phyloP scores from a whole-genome alignment of 1,140 invertebrate genomes.

The Caenorhabditis briggsae region DNA sequence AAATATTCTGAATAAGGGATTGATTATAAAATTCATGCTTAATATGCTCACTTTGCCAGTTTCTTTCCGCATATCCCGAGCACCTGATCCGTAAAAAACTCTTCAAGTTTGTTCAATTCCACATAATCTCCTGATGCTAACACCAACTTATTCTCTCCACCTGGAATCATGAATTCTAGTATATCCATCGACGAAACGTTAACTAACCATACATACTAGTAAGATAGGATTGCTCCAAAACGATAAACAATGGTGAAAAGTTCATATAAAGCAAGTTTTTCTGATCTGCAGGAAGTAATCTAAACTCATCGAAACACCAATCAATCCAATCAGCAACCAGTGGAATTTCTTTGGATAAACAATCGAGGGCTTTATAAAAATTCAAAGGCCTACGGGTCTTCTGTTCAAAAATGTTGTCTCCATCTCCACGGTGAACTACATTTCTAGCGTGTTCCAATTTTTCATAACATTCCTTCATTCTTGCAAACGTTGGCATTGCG shows the following conservation, averaged over 20 bases:
- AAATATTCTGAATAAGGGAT: not conserved
- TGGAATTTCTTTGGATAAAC: not conserved
- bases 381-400: not conserved
- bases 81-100: not conserved
- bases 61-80: conserved; percentile 5
- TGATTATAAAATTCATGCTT: not conserved
- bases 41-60: not conserved
- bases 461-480: conserved; percentile 8
- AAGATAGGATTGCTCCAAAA: conserved; percentile 36
- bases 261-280: conserved; percentile 38
- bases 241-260: conserved; percentile 16
- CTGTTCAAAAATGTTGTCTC: conserved; percentile 55
- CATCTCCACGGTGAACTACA: conserved; percentile 38
- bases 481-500: conserved; percentile 30
- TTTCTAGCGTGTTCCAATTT: conserved; percentile 55
- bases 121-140: conserved; percentile 51
- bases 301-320: conserved; percentile 28
- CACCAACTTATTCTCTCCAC: conserved; percentile 20
- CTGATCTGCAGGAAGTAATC: conserved; percentile 7
- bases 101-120: conserved; percentile 7
- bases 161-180: not conserved
- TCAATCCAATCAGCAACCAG: conserved; percentile 52
- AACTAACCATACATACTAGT: not conserved
- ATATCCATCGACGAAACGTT: no score
- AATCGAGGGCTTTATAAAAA: not conserved